Conservation (phyloP, 2,888 invertebrate genomes). For the Kuschelorhynchus macadamiae region DNA sequence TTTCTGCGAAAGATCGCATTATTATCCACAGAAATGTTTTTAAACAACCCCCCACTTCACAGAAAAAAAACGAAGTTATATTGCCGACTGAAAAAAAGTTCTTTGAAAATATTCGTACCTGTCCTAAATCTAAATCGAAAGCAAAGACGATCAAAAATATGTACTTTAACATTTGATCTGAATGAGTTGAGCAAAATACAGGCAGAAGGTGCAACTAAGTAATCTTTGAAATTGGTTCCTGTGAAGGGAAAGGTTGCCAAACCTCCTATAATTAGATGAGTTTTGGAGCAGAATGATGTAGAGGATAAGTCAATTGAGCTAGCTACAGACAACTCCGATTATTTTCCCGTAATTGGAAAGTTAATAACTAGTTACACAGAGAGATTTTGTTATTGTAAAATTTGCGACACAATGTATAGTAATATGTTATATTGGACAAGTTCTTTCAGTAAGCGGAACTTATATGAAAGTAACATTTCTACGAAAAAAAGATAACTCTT, state of each 20-base stretch:
- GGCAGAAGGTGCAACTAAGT: conserved; percentile 16
- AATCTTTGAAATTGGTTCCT: conserved; percentile 18
- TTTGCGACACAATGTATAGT: too few relatives aligned
- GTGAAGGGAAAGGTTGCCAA: conserved; percentile 10
- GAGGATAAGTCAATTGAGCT: too few relatives aligned
- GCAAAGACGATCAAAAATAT: conserved; percentile 19
- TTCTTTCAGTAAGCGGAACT: too few relatives aligned
- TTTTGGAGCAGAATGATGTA: too few relatives aligned
- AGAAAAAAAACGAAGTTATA: not conserved
- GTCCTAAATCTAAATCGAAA: conserved; percentile 5
- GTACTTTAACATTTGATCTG: conserved; percentile 1
- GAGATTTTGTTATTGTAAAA: too few relatives aligned
- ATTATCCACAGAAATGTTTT: not conserved
- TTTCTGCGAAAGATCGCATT: conserved; percentile 7
- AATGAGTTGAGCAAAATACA: conserved; percentile 13
- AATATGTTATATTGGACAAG: too few relatives aligned
- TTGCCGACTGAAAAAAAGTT: conserved; percentile 1
- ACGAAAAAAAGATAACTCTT: too few relatives aligned
- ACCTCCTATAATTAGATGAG: too few relatives aligned
- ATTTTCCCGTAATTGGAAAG: too few relatives aligned
- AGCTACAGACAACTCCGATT: too few relatives aligned
- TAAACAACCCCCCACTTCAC: not conserved
- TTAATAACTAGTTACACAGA: too few relatives aligned
- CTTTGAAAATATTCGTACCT: not conserved
- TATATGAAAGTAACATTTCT: too few relatives aligned